Evolutionary conservation across 2,113 vertebrate genomes (phyloP).

Genomic region (Semicossyphus pulcher): DNA sequence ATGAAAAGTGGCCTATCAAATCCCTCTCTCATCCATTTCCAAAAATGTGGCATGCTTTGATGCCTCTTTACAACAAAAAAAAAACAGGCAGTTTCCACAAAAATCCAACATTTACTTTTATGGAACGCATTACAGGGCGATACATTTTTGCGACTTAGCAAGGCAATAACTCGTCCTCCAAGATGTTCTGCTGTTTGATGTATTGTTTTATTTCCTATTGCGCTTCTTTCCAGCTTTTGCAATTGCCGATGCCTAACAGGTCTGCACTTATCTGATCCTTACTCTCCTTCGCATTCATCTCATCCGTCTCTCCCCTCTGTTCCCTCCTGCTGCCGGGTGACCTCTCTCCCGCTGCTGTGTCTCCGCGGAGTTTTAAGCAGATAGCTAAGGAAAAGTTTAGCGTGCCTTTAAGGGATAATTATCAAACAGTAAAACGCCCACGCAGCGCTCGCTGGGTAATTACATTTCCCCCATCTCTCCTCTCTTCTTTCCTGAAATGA

Average conservation of each 20-base stretch:
- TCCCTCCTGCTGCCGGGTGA: constrained; percentile 49
- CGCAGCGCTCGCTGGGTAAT: constrained; percentile 74
- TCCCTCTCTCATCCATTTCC: constrained; percentile 53
- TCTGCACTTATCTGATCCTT: constrained; percentile 51
- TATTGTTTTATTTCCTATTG: constrained; percentile 57
- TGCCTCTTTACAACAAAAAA: constrained; percentile 10
- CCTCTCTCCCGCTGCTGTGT: constrained; percentile 49
- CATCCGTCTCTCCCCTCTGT: not conserved
- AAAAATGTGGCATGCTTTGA: constrained; percentile 43
- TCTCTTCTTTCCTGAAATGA: constrained; percentile 48
- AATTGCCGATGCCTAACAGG: constrained; percentile 34
- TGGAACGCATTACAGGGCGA: constrained; percentile 33
- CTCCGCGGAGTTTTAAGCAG: constrained; percentile 65
- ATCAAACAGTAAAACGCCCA: constrained; percentile 79
- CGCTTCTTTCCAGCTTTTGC: constrained; percentile 8
- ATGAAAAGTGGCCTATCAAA: constrained; percentile 60
- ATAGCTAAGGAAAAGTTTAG: constrained; percentile 75
- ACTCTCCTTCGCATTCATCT: constrained; percentile 39
- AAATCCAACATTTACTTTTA: constrained; percentile 54
- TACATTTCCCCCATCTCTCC: constrained; percentile 68
- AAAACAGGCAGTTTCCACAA: constrained; percentile 16
- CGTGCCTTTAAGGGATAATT: constrained; percentile 79
- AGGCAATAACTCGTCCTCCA: constrained; percentile 33
- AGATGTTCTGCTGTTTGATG: constrained; percentile 35
- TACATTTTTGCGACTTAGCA: constrained; percentile 39